These are phyloP conservation scores for Vidua macroura DNA, from an alignment of 2,113 vertebrate species.

Conservation along the genomic window DNA sequence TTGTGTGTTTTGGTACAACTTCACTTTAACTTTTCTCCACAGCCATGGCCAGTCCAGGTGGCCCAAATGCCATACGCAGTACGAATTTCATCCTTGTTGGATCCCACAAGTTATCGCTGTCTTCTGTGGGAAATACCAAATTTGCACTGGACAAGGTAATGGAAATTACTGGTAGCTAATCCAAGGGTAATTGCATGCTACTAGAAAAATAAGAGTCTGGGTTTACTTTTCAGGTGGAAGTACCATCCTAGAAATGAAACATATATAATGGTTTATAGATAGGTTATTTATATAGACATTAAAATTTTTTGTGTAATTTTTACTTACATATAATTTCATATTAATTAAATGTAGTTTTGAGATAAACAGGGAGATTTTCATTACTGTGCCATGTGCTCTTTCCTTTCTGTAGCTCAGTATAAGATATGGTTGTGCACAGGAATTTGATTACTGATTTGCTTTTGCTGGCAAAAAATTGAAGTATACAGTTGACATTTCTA, in stretches of 20 bases:
- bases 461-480: neutral
- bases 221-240: neutral
- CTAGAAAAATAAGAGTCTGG: neutral
- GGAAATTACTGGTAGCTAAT: neutral
- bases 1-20: neutral
- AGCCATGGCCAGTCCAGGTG: slow-evolving; percentile 91
- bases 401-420: neutral
- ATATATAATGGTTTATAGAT: neutral
- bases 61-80: slow-evolving; percentile 86
- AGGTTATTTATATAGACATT: neutral
- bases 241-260: neutral
- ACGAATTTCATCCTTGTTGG: slow-evolving; percentile 90
- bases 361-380: neutral
- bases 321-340: neutral
- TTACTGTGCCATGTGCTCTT: neutral
- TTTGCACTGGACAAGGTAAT: slow-evolving; percentile 93
- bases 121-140: slow-evolving; percentile 84
- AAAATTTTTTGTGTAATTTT: neutral
- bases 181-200: neutral
- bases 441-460: neutral
- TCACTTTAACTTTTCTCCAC: neutral
- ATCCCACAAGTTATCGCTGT: slow-evolving; percentile 82
- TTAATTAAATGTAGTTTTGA: neutral
- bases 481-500: neutral
- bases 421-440: neutral